Percentiles rank a stretch among this genome's conserved stretches.
phyloP scores from a whole-genome alignment of 2,797 vertebrate species.

The Leptatherina wallacei region DNA sequence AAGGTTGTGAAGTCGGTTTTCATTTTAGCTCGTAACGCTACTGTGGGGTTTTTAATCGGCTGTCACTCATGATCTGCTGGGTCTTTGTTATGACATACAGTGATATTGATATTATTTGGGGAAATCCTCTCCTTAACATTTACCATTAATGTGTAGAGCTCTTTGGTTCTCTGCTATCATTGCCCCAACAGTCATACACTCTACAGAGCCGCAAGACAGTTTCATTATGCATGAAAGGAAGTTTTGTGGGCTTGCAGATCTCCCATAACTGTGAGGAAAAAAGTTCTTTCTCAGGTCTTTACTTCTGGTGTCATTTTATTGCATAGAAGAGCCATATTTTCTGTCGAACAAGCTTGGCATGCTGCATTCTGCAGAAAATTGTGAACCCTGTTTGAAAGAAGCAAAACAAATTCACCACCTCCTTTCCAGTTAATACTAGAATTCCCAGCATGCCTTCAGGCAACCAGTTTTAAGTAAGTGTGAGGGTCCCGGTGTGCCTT shows the following conservation, averaged over 20 bases:
- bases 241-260: constrained; percentile 54
- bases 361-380: constrained; percentile 24
- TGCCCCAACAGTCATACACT: constrained; percentile 26
- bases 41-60: constrained; percentile 41
- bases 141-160: constrained; percentile 46
- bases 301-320: constrained; percentile 12
- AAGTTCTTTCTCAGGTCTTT: constrained; percentile 31
- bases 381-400: constrained; percentile 24
- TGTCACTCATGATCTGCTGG: constrained; percentile 25
- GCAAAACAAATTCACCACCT: constrained; percentile 13
- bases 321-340: constrained; percentile 20
- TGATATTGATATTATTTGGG: constrained; percentile 17
- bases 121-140: constrained; percentile 53
- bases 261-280: constrained; percentile 33
- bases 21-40: constrained; percentile 37
- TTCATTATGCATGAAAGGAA: constrained; percentile 69
- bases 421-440: constrained; percentile 33
- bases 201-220: constrained; percentile 40
- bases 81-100: constrained; percentile 22
- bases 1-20: constrained; percentile 54
- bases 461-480: constrained; percentile 16
- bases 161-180: constrained; percentile 40
- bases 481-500: constrained; percentile 25
- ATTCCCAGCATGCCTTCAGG: constrained; percentile 63
- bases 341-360: constrained; percentile 25